phyloP scores from a whole-genome alignment of 2,797 vertebrate genomes.

The Acestrorhynchus altus region DNA sequence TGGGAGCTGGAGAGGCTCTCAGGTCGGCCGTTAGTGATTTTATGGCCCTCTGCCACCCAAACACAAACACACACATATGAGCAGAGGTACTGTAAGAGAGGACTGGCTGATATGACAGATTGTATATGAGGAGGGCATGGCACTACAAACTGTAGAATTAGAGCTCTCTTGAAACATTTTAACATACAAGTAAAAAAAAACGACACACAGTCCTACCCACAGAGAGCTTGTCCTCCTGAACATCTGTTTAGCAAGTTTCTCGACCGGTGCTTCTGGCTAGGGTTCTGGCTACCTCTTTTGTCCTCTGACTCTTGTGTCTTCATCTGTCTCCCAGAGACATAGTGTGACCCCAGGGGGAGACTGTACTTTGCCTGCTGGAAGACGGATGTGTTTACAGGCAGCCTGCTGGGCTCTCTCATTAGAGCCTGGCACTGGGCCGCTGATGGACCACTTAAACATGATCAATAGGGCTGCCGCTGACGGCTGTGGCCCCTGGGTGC shows the following conservation, averaged over 20 bases:
- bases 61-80: not conserved
- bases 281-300: not conserved
- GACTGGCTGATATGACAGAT: not conserved
- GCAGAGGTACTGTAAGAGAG: not conserved
- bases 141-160: too few relatives aligned
- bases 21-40: not conserved
- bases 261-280: not conserved
- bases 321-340: not conserved
- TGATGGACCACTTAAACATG: conserved; percentile 23
- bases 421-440: not conserved
- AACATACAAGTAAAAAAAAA: too few relatives aligned
- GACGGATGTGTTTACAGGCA: conserved; percentile 25
- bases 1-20: not conserved
- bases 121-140: too few relatives aligned
- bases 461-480: conserved; percentile 7
- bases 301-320: not conserved
- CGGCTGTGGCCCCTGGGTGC: not conserved
- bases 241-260: not conserved
- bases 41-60: conserved; percentile 6
- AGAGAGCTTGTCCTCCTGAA: not conserved
- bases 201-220: not conserved
- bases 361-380: not conserved
- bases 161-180: too few relatives aligned
- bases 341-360: not conserved
- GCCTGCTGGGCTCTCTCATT: conserved; percentile 19